Evolutionary conservation across 2,113 vertebrate species (phyloP).

Genomic region (Spea multiplicata): DNA sequence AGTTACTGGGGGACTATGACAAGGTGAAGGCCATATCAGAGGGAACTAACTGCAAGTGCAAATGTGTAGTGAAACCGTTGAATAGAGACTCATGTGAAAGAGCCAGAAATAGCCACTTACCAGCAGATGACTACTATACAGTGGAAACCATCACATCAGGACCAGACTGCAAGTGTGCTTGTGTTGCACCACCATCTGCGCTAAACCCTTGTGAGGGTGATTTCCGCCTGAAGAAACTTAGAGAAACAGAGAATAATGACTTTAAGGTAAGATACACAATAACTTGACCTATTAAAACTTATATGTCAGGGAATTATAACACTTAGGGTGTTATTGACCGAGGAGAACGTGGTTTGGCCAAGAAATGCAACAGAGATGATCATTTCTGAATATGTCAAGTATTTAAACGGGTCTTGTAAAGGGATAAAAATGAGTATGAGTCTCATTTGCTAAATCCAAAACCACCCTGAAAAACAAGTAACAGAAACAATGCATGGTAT

Average conservation of each 20-base stretch:
- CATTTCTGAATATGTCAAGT: too few relatives aligned
- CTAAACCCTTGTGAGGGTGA: slow-evolving; percentile 89
- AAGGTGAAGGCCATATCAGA: slow-evolving; percentile 94
- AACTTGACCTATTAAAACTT: background rate
- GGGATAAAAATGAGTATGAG: too few relatives aligned
- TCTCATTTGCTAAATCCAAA: too few relatives aligned
- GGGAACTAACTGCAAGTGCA: slow-evolving; percentile 90
- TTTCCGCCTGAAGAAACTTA: slow-evolving; percentile 81
- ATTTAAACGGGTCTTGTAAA: too few relatives aligned
- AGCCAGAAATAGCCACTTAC: slow-evolving; percentile 69
- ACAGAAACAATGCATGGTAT: too few relatives aligned
- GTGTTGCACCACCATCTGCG: slow-evolving; percentile 85
- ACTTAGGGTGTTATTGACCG: background rate
- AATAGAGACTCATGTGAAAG: slow-evolving; percentile 82
- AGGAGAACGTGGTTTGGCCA: background rate
- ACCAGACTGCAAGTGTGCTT: slow-evolving; percentile 88
- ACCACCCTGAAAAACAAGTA: too few relatives aligned
- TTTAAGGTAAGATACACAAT: slow-evolving; percentile 76
- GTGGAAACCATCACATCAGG: slow-evolving; percentile 93
- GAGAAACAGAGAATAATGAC: slow-evolving; percentile 75
- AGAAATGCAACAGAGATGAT: too few relatives aligned
- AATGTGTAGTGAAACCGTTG: slow-evolving; percentile 91
- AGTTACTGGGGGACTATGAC: slow-evolving; percentile 95
- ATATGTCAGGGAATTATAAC: background rate
- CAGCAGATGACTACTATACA: slow-evolving; percentile 78